A percentile compares a stretch with the other conserved stretches of the same genome.
Conservation (phyloP, 1,140 invertebrate species). For the Aethina tumida region DNA sequence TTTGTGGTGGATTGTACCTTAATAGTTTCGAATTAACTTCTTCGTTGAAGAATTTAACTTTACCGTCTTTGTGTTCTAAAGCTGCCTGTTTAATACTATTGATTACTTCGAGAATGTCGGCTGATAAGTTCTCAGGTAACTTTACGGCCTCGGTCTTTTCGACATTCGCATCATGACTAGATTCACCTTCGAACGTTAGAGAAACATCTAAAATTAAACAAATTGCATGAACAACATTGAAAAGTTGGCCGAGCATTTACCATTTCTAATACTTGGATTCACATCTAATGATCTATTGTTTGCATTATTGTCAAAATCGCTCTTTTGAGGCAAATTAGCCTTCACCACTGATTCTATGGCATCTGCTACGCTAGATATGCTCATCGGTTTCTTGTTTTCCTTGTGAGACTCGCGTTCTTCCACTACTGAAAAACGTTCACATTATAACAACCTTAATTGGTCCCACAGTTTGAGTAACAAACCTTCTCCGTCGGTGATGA, state of each 20-base stretch:
- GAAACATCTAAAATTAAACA: not conserved
- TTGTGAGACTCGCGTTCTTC: constrained; percentile 28
- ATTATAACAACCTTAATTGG: constrained; percentile 3
- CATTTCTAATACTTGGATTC: not conserved
- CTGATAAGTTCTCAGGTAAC: constrained; percentile 48
- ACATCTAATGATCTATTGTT: not conserved
- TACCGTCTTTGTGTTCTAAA: constrained; percentile 37
- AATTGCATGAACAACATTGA: not conserved
- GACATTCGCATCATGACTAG: constrained; percentile 8
- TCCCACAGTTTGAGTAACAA: constrained; percentile 1
- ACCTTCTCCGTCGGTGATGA: constrained; percentile 7
- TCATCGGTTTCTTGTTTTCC: constrained; percentile 35
- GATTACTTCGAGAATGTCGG: constrained; percentile 45
- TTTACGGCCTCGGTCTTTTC: constrained; percentile 35
- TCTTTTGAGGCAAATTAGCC: constrained; percentile 20
- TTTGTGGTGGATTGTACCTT: constrained; percentile 37
- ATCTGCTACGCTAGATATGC: constrained; percentile 37
- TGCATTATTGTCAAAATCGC: constrained; percentile 1
- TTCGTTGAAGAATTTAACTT: constrained; percentile 54
- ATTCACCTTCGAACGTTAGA: constrained; percentile 5
- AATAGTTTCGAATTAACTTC: constrained; percentile 51
- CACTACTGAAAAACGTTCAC: constrained; percentile 12
- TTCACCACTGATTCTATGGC: constrained; percentile 49
- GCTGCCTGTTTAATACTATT: constrained; percentile 48
- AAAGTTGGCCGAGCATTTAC: not conserved